Evolutionary conservation across 2,113 vertebrate genomes (phyloP).

Genomic region (Pterocles burchelli): DNA sequence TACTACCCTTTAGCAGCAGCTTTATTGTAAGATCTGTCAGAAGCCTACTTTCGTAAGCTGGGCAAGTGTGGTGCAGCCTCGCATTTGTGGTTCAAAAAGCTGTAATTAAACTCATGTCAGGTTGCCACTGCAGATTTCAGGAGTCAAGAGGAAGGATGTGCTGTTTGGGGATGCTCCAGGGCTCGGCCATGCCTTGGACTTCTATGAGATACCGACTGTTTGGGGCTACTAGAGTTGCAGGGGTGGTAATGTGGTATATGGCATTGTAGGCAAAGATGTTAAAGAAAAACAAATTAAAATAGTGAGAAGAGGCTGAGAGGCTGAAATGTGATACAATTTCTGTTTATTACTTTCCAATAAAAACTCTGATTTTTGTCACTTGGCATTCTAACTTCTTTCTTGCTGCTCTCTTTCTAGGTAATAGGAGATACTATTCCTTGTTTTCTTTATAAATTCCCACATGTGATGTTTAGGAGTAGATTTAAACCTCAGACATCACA

Average conservation of each 20-base stretch:
- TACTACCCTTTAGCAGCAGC: constrained; percentile 17
- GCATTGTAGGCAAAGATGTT: neutral
- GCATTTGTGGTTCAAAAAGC: constrained; percentile 18
- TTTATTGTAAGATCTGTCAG: constrained; percentile 19
- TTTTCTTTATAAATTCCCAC: neutral
- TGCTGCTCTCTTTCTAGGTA: neutral
- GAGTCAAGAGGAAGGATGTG: neutral
- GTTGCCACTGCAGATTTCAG: constrained; percentile 6
- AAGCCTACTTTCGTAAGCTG: neutral
- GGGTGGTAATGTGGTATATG: too few species aligned
- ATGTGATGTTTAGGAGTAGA: neutral
- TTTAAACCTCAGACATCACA: neutral
- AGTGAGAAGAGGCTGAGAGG: neutral
- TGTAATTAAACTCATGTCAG: constrained; percentile 24
- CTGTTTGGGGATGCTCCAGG: neutral
- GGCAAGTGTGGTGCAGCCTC: neutral
- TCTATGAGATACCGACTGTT: neutral
- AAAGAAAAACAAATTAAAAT: neutral
- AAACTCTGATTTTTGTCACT: neutral
- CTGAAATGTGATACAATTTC: neutral
- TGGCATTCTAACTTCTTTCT: neutral
- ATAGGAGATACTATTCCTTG: neutral
- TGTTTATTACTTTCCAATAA: neutral
- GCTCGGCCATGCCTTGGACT: neutral
- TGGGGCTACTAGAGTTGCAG: neutral